These are phyloP conservation scores for Dicycla oo DNA, from an alignment of 2,888 invertebrate genomes.

Conservation along the genomic window DNA sequence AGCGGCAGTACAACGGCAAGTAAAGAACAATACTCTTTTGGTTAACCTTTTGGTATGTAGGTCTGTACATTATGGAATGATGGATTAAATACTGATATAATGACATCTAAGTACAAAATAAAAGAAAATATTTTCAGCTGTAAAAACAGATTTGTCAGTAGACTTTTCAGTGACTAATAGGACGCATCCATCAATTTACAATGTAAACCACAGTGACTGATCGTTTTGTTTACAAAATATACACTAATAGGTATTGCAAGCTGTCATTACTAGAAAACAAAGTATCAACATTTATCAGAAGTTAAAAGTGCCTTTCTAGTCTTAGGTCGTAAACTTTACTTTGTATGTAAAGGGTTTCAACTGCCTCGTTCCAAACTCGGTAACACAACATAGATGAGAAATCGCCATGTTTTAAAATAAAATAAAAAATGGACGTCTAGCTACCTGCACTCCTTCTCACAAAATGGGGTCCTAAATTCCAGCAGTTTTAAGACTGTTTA, in stretches of 20 bases:
- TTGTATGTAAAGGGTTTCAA: background rate
- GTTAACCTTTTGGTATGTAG: background rate
- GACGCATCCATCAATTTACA: slow-evolving; percentile 33
- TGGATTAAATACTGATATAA: background rate
- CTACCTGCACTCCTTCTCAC: background rate
- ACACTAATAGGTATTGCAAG: background rate
- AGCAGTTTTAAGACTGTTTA: background rate
- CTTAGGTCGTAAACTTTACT: background rate
- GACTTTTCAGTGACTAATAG: slow-evolving; percentile 5
- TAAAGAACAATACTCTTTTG: background rate
- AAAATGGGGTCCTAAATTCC: background rate
- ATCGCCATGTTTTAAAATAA: background rate
- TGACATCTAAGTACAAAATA: background rate
- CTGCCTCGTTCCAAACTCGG: background rate
- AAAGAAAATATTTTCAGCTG: slow-evolving; percentile 1
- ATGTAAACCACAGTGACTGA: slow-evolving; percentile 12
- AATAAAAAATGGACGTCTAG: no score
- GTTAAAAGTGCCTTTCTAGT: background rate
- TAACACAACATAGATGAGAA: background rate
- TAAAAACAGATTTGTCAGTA: slow-evolving; percentile 12
- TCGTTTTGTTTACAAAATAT: slow-evolving; percentile 13
- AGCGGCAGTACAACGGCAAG: no score
- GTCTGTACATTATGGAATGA: background rate
- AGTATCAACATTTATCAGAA: background rate
- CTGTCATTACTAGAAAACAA: background rate